Evolutionary conservation across 1,140 invertebrate species (phyloP).

Genomic region (Drosophila melanogaster): Release_6_plus_ISO1_MT NT_033779.5:3155001-3155500

Average conservation of each 20-base stretch:
- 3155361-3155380: slow-evolving; percentile 75
- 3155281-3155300: slow-evolving; percentile 71
- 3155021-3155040: not conserved
- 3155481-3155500: slow-evolving; percentile 67
- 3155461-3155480: slow-evolving; percentile 83
- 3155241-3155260: not conserved
- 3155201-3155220: not conserved
- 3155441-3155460: slow-evolving; percentile 81
- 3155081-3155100: slow-evolving; percentile 5
- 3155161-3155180: slow-evolving; percentile 82
- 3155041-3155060: slow-evolving; percentile 9
- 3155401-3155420: slow-evolving; percentile 22
- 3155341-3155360: slow-evolving; percentile 79
- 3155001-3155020: not conserved
- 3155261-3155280: slow-evolving; percentile 10
- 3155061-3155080: slow-evolving; percentile 10
- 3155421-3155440: slow-evolving; percentile 29
- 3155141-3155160: slow-evolving; percentile 74
- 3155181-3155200: slow-evolving; percentile 41
- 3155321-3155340: slow-evolving; percentile 81
- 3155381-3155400: not conserved
- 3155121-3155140: slow-evolving; percentile 59
- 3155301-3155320: slow-evolving; percentile 74
- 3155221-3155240: not conserved
- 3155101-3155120: slow-evolving; percentile 47